Evolutionary conservation across 2,888 invertebrate genomes (phyloP).

Genomic region (Sinodicranocentrus sp.): DNA sequence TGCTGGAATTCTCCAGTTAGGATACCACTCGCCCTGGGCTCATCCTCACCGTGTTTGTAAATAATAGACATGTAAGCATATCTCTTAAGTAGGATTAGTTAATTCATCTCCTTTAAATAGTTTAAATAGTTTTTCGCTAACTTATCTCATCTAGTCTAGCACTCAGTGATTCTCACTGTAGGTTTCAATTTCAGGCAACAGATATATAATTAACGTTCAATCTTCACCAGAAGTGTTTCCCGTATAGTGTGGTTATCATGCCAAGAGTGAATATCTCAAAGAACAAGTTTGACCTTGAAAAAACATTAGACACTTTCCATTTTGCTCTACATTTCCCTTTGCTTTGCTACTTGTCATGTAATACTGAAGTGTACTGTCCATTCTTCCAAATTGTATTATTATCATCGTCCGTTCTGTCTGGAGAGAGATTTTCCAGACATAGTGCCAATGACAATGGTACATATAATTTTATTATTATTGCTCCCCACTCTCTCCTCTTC

Average conservation of each 20-base stretch:
- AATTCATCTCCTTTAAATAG: not conserved
- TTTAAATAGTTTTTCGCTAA: no score
- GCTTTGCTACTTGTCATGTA: no score
- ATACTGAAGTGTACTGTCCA: not conserved
- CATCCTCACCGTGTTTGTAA: conserved; percentile 63
- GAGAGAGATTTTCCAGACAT: not conserved
- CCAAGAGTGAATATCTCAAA: no score
- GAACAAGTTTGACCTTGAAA: no score
- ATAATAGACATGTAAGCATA: conserved; percentile 30
- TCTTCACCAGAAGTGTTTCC: no score
- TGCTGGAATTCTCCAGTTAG: not conserved
- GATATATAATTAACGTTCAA: no score
- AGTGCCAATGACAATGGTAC: not conserved
- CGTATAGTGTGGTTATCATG: no score
- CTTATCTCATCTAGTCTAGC: no score
- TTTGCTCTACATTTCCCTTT: no score
- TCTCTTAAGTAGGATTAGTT: not conserved
- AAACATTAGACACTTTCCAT: no score
- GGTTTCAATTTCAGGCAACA: no score
- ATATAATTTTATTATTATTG: conserved; percentile 12
- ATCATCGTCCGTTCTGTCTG: not conserved
- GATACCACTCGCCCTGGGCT: conserved; percentile 51
- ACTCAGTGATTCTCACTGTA: no score
- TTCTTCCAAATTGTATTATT: conserved; percentile 7
- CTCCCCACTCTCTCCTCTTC: not conserved